phyloP scores from a whole-genome alignment of 2,113 vertebrate species.

The Tylochromis polylepis region DNA sequence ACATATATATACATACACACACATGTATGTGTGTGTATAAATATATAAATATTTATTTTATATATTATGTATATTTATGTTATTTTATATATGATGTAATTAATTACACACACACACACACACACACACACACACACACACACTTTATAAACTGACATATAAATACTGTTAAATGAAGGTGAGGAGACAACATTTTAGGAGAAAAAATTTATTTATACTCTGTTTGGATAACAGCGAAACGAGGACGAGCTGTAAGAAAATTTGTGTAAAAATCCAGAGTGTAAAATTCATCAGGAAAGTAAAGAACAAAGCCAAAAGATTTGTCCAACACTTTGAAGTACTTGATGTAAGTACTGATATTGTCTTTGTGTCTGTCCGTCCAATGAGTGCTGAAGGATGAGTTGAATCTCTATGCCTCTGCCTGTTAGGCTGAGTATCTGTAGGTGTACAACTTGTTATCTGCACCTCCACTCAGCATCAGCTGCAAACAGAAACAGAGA shows the following conservation, averaged over 20 bases:
- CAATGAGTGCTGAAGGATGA: not conserved
- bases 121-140: too few species aligned
- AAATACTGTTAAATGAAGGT: not conserved
- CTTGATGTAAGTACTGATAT: not conserved
- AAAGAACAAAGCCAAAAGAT: not conserved
- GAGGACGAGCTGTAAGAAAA: constrained; percentile 6
- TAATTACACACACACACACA: too few species aligned
- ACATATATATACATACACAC: too few species aligned
- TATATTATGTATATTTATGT: too few species aligned
- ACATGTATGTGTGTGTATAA: too few species aligned
- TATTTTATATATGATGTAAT: too few species aligned
- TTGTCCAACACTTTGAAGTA: not conserved
- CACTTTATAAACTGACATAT: not conserved
- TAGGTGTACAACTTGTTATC: constrained; percentile 98
- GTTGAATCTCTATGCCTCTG: constrained; percentile 74
- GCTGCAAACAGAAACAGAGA: constrained; percentile 60
- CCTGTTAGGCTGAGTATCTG: constrained; percentile 79
- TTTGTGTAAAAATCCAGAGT: not conserved
- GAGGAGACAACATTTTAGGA: not conserved
- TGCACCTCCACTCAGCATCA: constrained; percentile 93
- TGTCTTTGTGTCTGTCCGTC: not conserved
- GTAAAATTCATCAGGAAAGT: not conserved
- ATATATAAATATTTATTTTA: too few species aligned
- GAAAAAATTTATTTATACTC: constrained; percentile 47
- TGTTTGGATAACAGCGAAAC: constrained; percentile 5